phyloP scores from a whole-genome alignment of 2,113 vertebrate species.

The Cettia cetti region DNA sequence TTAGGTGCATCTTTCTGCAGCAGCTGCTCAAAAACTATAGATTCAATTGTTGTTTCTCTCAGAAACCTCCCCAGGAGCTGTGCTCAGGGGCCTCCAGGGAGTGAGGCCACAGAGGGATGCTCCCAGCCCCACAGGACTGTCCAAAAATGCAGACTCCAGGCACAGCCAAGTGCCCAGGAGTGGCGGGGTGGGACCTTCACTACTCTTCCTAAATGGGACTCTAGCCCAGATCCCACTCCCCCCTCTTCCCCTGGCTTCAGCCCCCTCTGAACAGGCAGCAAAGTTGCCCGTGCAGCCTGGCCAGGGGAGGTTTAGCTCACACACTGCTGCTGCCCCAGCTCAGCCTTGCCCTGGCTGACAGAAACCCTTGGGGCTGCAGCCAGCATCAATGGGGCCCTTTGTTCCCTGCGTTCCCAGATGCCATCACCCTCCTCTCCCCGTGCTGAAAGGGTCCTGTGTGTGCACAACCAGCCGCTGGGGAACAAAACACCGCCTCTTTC shows the following conservation, averaged over 20 bases:
- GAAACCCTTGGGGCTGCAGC: constrained; percentile 20
- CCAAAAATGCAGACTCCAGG: background rate
- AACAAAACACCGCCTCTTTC: constrained; percentile 72
- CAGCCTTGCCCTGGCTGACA: background rate
- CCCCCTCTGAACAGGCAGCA: background rate
- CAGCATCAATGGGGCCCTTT: constrained; percentile 60
- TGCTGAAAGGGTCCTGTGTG: constrained; percentile 69
- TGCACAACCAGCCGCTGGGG: background rate
- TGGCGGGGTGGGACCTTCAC: rapidly evolving
- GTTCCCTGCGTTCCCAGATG: constrained; percentile 64
- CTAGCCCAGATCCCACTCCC: background rate
- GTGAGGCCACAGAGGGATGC: background rate
- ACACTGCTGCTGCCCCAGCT: background rate
- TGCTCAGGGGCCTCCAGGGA: background rate
- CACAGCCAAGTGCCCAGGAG: background rate
- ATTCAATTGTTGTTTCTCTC: background rate
- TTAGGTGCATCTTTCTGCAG: background rate
- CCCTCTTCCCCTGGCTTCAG: background rate
- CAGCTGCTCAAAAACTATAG: background rate
- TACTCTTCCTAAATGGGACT: background rate
- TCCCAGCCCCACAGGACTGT: background rate
- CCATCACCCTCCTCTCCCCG: constrained; percentile 59
- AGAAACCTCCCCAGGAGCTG: background rate
- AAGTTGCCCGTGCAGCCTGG: background rate
- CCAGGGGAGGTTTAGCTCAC: background rate